A percentile compares a stretch with the other conserved stretches of the same genome.
phyloP scores from a whole-genome alignment of 2,797 vertebrate species.

The Ctenochaetus hawaiiensis region DNA sequence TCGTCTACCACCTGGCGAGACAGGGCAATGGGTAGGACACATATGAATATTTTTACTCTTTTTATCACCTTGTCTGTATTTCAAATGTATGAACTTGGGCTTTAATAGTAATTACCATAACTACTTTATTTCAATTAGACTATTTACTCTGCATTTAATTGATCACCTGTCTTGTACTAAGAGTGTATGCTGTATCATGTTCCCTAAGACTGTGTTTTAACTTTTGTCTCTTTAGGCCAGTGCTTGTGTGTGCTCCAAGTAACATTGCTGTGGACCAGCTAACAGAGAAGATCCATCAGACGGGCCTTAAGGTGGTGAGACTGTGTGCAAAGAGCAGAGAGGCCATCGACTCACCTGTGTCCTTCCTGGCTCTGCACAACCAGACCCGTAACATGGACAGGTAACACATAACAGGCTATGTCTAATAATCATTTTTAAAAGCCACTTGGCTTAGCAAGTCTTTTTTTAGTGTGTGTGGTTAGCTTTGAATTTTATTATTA shows the following conservation, averaged over 20 bases:
- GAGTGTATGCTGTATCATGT: not conserved
- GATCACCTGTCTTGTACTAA: too few relatives aligned
- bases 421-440: not conserved
- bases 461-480: not conserved
- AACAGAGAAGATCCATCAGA: slow-evolving; percentile 97
- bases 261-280: slow-evolving; percentile 96
- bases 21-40: slow-evolving; percentile 93
- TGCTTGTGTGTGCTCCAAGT: slow-evolving; percentile 95
- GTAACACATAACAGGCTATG: slow-evolving; percentile 65
- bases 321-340: slow-evolving; percentile 95
- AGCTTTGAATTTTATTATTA: not conserved
- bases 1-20: slow-evolving; percentile 95
- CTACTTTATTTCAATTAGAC: not conserved
- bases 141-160: not conserved
- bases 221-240: slow-evolving; percentile 83
- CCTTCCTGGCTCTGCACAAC: slow-evolving; percentile 95
- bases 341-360: slow-evolving; percentile 95
- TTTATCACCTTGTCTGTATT: not conserved
- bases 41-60: not conserved
- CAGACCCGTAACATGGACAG: slow-evolving; percentile 98
- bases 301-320: slow-evolving; percentile 94
- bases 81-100: not conserved
- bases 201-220: not conserved
- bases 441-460: not conserved
- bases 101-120: not conserved